A percentile compares a stretch with the other conserved stretches of the same genome.
Conservation (phyloP, 1,140 invertebrate species). For the Lordiphosa stackelbergi region DNA sequence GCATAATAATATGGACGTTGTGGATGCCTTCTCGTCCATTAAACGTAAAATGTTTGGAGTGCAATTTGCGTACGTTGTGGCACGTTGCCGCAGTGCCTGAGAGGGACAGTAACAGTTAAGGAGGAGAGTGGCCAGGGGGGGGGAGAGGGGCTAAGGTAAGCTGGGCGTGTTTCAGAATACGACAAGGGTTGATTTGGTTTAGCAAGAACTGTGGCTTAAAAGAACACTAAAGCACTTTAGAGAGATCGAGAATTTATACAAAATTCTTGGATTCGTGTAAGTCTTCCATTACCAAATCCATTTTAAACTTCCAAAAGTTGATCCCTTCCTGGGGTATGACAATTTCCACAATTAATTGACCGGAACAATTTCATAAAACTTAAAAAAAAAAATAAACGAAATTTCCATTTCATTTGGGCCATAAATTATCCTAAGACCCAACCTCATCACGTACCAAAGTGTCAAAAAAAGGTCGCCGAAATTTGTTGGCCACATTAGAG, state of each 20-base stretch:
- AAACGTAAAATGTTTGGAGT: slow-evolving; percentile 59
- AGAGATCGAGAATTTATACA: no score
- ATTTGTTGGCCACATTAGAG: slow-evolving; percentile 25
- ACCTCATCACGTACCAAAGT: slow-evolving; percentile 50
- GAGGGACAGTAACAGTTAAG: not conserved
- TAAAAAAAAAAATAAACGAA: slow-evolving; percentile 38
- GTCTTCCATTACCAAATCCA: no score
- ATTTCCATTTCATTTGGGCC: slow-evolving; percentile 32
- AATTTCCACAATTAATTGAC: slow-evolving; percentile 70
- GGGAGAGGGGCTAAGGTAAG: not conserved
- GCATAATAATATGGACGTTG: slow-evolving; percentile 43
- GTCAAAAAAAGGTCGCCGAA: slow-evolving; percentile 52
- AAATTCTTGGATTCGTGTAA: no score
- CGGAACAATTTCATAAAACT: slow-evolving; percentile 75
- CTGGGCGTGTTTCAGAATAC: slow-evolving; percentile 1
- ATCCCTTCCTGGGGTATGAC: not conserved
- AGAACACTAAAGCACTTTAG: no score
- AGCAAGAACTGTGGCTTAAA: not conserved
- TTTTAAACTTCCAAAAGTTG: no score
- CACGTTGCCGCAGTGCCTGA: slow-evolving; percentile 30
- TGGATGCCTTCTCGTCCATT: slow-evolving; percentile 60
- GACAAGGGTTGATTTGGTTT: slow-evolving; percentile 30
- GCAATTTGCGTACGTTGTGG: slow-evolving; percentile 48
- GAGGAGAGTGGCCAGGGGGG: not conserved
- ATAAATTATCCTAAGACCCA: slow-evolving; percentile 59